Conservation (phyloP, 2,797 vertebrate genomes). For the Salmo trutta region DNA sequence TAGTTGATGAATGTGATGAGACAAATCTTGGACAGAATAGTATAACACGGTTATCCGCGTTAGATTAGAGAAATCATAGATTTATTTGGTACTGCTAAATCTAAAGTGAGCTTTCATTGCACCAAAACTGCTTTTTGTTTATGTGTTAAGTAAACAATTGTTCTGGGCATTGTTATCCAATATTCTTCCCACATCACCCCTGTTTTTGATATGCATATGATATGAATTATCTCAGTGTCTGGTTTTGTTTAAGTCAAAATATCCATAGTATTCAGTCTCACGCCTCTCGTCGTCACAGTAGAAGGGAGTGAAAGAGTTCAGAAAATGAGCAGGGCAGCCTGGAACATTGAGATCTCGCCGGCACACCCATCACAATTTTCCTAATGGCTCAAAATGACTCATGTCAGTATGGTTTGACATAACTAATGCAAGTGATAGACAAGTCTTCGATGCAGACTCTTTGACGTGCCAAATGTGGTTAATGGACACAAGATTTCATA, state of each 20-base stretch:
- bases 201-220: not conserved
- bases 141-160: not conserved
- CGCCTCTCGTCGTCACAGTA: not conserved
- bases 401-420: not conserved
- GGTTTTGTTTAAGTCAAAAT: not conserved
- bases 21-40: slow-evolving; percentile 10
- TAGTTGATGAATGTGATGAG: slow-evolving; percentile 31
- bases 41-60: not conserved
- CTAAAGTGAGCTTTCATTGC: not conserved
- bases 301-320: not conserved
- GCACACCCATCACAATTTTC: slow-evolving; percentile 1
- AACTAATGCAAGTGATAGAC: not conserved
- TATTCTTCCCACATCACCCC: not conserved
- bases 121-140: not conserved
- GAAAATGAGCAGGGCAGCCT: not conserved
- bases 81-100: not conserved
- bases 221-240: not conserved
- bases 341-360: not conserved
- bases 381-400: not conserved
- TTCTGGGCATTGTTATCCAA: not conserved
- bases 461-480: not conserved
- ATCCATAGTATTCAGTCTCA: not conserved
- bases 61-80: not conserved
- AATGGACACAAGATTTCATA: not conserved
- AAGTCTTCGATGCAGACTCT: not conserved